Evolutionary conservation across 2,113 vertebrate species (phyloP).

Genomic region (Tychaedon coryphoeus): DNA sequence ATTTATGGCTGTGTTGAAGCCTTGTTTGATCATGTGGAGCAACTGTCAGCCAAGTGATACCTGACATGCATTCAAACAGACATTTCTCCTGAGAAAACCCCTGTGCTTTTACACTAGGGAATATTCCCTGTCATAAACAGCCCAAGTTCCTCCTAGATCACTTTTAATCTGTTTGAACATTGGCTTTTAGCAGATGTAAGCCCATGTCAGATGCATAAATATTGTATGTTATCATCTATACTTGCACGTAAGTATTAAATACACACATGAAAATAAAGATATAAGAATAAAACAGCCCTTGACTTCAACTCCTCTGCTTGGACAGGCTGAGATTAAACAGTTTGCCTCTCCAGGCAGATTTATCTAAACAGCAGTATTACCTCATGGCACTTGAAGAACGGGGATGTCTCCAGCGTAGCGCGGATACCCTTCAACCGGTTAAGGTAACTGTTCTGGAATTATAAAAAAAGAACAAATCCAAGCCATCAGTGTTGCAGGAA

Average conservation of each 20-base stretch:
- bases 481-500: not conserved
- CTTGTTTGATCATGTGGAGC: not conserved
- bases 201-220: not conserved
- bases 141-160: not conserved
- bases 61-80: not conserved
- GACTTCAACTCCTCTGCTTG: not conserved
- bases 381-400: constrained; percentile 95
- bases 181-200: not conserved
- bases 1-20: not conserved
- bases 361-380: constrained; percentile 60
- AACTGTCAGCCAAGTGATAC: not conserved
- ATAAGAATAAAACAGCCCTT: not conserved
- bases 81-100: not conserved
- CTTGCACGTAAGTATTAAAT: not conserved
- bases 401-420: constrained; percentile 84
- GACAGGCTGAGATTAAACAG: not conserved
- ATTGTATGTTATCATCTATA: not conserved
- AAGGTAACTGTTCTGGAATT: constrained; percentile 82
- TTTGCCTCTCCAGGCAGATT: not conserved
- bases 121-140: not conserved
- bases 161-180: not conserved
- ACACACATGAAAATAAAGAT: not conserved
- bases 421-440: constrained; percentile 85
- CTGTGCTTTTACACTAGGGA: not conserved
- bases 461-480: not conserved